Conservation (phyloP, 2,113 vertebrate species). For the Rynchops niger region DNA sequence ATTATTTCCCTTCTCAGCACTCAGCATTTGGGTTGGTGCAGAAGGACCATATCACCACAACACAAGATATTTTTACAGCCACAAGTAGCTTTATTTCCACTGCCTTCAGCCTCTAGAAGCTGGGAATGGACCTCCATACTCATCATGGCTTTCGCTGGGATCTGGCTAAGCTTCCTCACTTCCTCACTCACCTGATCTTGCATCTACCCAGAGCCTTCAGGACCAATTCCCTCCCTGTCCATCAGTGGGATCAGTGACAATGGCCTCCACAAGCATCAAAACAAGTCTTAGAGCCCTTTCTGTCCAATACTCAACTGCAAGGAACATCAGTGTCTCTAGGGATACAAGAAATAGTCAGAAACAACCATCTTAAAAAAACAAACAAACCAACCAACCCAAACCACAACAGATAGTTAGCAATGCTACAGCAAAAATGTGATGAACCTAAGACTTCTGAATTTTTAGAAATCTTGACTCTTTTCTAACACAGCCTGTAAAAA, state of each 20-base stretch:
- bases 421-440: background rate
- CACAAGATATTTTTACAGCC: background rate
- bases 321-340: background rate
- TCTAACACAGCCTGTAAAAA: background rate
- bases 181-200: background rate
- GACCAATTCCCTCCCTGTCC: background rate
- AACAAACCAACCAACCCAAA: background rate
- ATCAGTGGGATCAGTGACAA: background rate
- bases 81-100: background rate
- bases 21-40: background rate
- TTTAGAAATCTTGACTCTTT: background rate
- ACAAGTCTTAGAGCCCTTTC: background rate
- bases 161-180: background rate
- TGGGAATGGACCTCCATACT: background rate
- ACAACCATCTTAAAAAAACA: background rate
- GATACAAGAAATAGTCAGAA: background rate
- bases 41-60: background rate
- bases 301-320: background rate
- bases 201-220: accelerated
- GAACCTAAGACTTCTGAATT: background rate
- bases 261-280: background rate
- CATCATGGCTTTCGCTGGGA: accelerated
- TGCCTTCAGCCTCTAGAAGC: background rate
- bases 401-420: accelerated
- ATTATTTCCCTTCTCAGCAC: background rate